phyloP scores from a whole-genome alignment of 2,797 vertebrate genomes.

The Oceanodroma leucorhoa region DNA sequence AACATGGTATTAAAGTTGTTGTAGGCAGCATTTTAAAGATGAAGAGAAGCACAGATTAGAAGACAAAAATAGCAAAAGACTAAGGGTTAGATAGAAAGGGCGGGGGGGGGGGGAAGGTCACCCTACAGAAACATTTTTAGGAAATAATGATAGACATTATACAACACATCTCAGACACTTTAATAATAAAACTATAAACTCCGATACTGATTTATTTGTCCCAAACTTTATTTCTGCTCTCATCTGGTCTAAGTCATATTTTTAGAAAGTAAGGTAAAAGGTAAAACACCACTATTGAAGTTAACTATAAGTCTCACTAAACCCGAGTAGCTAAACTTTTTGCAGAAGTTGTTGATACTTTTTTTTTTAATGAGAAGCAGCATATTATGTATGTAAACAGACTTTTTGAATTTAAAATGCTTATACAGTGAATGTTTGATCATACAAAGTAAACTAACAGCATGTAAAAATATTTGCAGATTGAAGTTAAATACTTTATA shows the following conservation, averaged over 20 bases:
- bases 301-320: background rate
- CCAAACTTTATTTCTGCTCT: background rate
- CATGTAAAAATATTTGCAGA: background rate
- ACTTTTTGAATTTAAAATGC: background rate
- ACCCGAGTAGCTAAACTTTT: background rate
- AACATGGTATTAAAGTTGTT: background rate
- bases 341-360: background rate
- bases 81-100: background rate
- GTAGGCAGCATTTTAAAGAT: background rate
- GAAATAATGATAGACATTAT: too few relatives aligned
- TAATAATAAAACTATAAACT: background rate
- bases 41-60: background rate
- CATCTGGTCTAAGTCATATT: background rate
- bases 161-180: background rate
- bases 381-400: background rate
- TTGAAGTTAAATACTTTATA: background rate
- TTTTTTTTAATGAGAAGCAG: background rate
- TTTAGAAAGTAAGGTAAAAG: background rate
- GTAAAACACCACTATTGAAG: background rate
- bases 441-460: background rate
- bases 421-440: background rate
- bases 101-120: background rate
- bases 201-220: background rate
- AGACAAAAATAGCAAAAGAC: background rate
- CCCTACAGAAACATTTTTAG: background rate